phyloP scores from a whole-genome alignment of 2,113 vertebrate genomes.

The Microcebus ravelobensis region DNA sequence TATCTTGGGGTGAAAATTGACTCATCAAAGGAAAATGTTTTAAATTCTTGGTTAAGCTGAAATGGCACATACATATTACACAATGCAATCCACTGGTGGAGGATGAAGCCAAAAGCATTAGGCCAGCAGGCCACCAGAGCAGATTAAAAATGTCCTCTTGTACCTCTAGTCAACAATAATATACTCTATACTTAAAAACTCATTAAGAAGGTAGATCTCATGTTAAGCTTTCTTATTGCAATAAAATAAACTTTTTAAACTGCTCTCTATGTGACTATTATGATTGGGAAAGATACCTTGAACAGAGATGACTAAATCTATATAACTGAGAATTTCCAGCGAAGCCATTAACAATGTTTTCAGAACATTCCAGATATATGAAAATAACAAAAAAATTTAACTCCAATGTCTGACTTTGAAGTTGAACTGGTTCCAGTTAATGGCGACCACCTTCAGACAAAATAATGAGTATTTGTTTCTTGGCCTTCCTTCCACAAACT shows the following conservation, averaged over 20 bases:
- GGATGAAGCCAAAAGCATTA: not conserved
- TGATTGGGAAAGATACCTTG: not conserved
- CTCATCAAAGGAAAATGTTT: not conserved
- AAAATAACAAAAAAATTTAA: not conserved
- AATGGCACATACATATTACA: not conserved
- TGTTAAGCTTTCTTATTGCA: not conserved
- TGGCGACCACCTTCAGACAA: not conserved
- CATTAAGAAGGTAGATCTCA: not conserved
- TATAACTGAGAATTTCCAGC: not conserved
- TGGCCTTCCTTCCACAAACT: not conserved
- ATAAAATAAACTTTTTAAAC: not conserved
- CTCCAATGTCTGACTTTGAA: not conserved
- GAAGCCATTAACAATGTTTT: not conserved
- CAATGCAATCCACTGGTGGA: not conserved
- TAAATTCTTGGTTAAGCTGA: not conserved
- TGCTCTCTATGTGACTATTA: not conserved
- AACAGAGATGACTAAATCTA: not conserved
- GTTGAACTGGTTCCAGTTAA: not conserved
- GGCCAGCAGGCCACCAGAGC: not conserved
- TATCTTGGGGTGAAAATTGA: not conserved
- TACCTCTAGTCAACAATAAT: not conserved
- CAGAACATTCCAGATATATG: not conserved
- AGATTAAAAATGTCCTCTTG: not conserved
- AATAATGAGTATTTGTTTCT: not conserved
- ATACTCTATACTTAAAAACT: not conserved